Evolutionary conservation across 1,140 invertebrate species (phyloP).

Genomic region (Drosophila hydei): DNA sequence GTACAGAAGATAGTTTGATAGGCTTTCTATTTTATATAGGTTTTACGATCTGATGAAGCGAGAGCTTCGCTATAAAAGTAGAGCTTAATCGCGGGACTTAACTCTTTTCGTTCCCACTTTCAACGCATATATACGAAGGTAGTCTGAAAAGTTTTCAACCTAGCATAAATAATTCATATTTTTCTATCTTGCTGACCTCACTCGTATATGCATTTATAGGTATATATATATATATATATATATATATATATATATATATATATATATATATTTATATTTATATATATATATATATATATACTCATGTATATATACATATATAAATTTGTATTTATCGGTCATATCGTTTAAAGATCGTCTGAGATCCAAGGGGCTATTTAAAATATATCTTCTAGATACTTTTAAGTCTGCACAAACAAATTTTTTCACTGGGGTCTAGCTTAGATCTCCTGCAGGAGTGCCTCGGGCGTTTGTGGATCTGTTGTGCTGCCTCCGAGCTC

Average conservation of each 20-base stretch:
- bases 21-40: not conserved
- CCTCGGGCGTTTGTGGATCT: slow-evolving; percentile 76
- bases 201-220: too few relatives aligned
- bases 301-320: not conserved
- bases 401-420: not conserved
- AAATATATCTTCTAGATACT: slow-evolving; percentile 35
- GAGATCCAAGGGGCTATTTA: not conserved
- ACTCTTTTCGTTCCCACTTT: not conserved
- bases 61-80: too few relatives aligned
- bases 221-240: not conserved
- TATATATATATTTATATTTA: not conserved
- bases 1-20: slow-evolving; percentile 2
- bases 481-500: slow-evolving; percentile 69
- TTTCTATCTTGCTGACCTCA: too few relatives aligned
- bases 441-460: slow-evolving; percentile 77
- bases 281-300: not conserved
- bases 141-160: too few relatives aligned
- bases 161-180: not conserved
- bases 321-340: not conserved
- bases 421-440: slow-evolving; percentile 2
- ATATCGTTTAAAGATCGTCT: not conserved
- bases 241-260: not conserved
- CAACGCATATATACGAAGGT: not conserved
- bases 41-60: not conserved
- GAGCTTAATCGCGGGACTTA: not conserved